A percentile compares a stretch with the other conserved stretches of the same genome.
These are phyloP conservation scores for Heterodera carotae DNA, from an alignment of 1,140 invertebrate species.

Conservation along the genomic window DNA sequence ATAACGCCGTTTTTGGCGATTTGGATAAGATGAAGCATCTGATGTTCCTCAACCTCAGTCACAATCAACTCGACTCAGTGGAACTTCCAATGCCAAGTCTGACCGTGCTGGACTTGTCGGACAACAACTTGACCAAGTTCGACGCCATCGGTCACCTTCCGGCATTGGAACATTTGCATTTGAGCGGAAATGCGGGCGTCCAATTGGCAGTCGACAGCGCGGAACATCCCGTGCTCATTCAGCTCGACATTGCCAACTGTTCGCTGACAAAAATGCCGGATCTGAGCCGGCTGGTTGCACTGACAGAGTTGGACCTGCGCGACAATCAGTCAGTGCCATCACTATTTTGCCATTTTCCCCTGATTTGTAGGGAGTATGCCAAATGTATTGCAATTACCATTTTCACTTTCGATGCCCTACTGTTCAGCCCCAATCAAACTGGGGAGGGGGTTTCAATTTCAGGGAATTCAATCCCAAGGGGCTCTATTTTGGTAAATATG, in stretches of 20 bases:
- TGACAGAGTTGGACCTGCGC: conserved; percentile 31
- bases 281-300: conserved; percentile 21
- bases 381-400: no score
- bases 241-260: conserved; percentile 36
- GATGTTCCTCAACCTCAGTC: background rate
- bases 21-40: conserved; percentile 27
- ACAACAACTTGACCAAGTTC: conserved; percentile 27
- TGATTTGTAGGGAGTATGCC: no score
- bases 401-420: no score
- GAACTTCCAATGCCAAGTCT: background rate
- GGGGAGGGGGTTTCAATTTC: no score
- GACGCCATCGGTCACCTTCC: conserved; percentile 33
- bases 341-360: no score
- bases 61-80: background rate
- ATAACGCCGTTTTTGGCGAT: background rate
- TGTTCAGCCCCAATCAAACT: no score
- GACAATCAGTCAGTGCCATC: background rate
- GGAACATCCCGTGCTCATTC: conserved; percentile 8
- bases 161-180: conserved; percentile 39
- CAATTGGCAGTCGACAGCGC: no score
- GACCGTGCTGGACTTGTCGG: conserved; percentile 38
- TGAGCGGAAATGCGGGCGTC: conserved; percentile 31
- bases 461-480: no score
- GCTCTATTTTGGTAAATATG: no score
- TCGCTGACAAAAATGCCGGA: conserved; percentile 38